A percentile compares a stretch with the other conserved stretches of the same genome.
Evolutionary conservation across 2,888 invertebrate genomes (phyloP).

Genomic region (Drosophila histrio): DNA sequence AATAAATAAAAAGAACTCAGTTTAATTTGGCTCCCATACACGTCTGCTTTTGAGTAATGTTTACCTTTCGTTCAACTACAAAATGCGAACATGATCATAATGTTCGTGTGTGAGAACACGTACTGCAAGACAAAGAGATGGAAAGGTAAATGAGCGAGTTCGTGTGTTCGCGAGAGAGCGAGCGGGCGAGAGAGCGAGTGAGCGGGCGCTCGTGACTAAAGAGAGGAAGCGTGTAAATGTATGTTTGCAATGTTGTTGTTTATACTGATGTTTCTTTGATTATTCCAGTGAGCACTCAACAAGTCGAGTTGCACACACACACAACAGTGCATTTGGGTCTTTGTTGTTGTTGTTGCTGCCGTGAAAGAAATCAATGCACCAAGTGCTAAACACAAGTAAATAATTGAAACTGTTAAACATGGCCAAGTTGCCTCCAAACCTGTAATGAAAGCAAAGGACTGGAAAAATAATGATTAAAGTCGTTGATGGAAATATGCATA

Average conservation of each 20-base stretch:
- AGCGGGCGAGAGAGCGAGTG: not conserved
- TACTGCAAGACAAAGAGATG: conserved; percentile 12
- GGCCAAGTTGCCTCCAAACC: conserved; percentile 19
- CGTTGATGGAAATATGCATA: conserved; percentile 48
- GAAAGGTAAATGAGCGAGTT: conserved; percentile 5
- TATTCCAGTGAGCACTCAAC: conserved; percentile 58
- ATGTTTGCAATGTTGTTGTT: conserved; percentile 42
- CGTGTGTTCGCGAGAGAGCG: not conserved
- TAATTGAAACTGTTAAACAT: conserved; percentile 36
- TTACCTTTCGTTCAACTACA: not conserved
- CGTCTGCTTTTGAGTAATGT: conserved; percentile 2
- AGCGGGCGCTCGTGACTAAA: not conserved
- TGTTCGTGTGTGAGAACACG: not conserved
- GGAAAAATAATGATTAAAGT: conserved; percentile 72
- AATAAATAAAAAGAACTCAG: not conserved
- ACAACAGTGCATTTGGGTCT: conserved; percentile 16
- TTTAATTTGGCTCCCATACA: not conserved
- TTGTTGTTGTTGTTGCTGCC: conserved; percentile 30
- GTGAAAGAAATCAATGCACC: conserved; percentile 64
- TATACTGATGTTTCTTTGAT: conserved; percentile 47
- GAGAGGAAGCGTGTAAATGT: conserved; percentile 12
- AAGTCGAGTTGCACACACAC: conserved; percentile 44
- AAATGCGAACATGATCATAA: not conserved
- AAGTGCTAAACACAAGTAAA: conserved; percentile 53
- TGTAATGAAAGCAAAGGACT: conserved; percentile 66